phyloP scores from a whole-genome alignment of 2,113 vertebrate species.

The Bolborhynchus lineola region DNA sequence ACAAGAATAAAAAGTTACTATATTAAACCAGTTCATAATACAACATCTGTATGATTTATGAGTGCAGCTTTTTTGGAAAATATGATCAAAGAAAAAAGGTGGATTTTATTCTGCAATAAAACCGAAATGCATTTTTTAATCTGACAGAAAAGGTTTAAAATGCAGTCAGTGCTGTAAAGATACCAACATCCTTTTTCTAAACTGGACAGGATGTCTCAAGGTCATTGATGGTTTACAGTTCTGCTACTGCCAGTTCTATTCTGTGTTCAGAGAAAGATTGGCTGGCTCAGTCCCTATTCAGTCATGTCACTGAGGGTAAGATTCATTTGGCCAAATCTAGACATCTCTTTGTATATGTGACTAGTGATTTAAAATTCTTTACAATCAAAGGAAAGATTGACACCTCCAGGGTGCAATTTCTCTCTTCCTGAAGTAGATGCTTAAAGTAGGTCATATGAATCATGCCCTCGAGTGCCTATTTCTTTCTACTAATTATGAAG shows the following conservation, averaged over 20 bases:
- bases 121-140: constrained; percentile 16
- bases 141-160: not conserved
- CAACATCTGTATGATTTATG: constrained; percentile 18
- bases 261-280: not conserved
- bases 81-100: constrained; percentile 30
- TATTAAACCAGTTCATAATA: constrained; percentile 3
- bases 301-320: not conserved
- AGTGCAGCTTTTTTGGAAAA: not conserved
- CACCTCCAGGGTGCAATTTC: constrained; percentile 25
- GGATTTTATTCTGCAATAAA: not conserved
- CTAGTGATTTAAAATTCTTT: constrained; percentile 26
- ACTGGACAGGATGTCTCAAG: not conserved
- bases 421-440: not conserved
- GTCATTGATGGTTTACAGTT: not conserved
- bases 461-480: not conserved
- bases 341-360: not conserved
- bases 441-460: constrained; percentile 37
- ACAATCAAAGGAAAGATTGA: constrained; percentile 21
- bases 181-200: not conserved
- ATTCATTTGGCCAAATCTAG: constrained; percentile 30
- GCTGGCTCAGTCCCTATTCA: not conserved
- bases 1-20: not conserved
- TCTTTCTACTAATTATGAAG: constrained; percentile 14
- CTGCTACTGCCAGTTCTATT: not conserved
- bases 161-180: not conserved